Evolutionary conservation across 2,888 invertebrate species (phyloP).

Genomic region (Rhopalosiphum nymphaeae): DNA sequence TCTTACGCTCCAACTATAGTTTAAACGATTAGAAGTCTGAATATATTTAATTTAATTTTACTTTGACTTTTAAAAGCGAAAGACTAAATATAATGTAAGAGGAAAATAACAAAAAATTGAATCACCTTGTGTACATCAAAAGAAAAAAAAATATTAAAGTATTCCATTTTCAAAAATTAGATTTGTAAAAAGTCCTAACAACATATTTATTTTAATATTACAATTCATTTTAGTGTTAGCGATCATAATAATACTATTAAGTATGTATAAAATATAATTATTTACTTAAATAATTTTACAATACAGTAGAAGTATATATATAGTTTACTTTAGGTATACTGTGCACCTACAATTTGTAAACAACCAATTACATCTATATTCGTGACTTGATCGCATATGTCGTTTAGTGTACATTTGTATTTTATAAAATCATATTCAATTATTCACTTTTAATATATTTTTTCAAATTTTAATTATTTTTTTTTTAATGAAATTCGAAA

Average conservation of each 20-base stretch:
- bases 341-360: not conserved
- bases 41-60: slow-evolving; percentile 31
- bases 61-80: not conserved
- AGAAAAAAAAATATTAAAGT: not conserved
- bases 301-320: too few species aligned
- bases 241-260: too few species aligned
- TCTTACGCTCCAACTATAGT: not conserved
- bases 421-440: not conserved
- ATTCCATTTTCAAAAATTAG: too few species aligned
- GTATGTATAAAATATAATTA: too few species aligned
- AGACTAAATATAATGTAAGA: not conserved
- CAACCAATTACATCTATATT: not conserved
- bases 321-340: not conserved
- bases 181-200: too few species aligned
- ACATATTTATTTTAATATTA: too few species aligned
- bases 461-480: not conserved
- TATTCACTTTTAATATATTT: not conserved
- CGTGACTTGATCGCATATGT: not conserved
- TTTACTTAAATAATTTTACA: too few species aligned
- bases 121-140: not conserved
- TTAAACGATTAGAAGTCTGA: not conserved
- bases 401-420: not conserved
- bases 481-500: not conserved
- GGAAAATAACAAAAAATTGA: not conserved
- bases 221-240: too few species aligned